These are phyloP conservation scores for Jordanella pulchra DNA, from an alignment of 2,797 vertebrate genomes.

Conservation along the genomic window DNA sequence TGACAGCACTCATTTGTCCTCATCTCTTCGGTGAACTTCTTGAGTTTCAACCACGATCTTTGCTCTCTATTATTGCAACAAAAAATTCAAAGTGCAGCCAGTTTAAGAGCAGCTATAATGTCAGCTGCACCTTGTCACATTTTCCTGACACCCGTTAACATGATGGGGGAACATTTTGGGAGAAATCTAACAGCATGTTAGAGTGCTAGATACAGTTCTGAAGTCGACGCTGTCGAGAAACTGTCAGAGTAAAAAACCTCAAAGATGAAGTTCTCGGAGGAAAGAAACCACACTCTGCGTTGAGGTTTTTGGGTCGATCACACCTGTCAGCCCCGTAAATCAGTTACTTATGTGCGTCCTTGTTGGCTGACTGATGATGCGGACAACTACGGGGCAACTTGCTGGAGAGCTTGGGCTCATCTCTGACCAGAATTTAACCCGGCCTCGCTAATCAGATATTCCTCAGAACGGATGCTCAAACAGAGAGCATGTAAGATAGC, in stretches of 20 bases:
- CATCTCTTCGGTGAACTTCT: conserved; percentile 16
- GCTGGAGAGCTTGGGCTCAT: conserved; percentile 22
- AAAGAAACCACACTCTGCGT: conserved; percentile 49
- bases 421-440: conserved; percentile 41
- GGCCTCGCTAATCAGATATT: conserved; percentile 19
- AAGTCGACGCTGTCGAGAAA: conserved; percentile 56
- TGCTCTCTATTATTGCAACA: conserved; percentile 14
- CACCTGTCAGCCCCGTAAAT: conserved; percentile 56
- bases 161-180: conserved; percentile 42
- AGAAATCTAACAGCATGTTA: conserved; percentile 41
- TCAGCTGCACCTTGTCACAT: conserved; percentile 52
- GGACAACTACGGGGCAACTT: conserved; percentile 25
- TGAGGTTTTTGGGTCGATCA: conserved; percentile 58
- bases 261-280: conserved; percentile 55
- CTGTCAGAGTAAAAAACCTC: conserved; percentile 55
- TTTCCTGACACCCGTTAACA: conserved; percentile 51
- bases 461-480: conserved; percentile 29
- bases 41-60: conserved; percentile 1
- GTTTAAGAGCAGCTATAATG: conserved; percentile 40
- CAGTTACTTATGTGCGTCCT: conserved; percentile 39
- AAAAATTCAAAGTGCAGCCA: conserved; percentile 13
- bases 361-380: conserved; percentile 56
- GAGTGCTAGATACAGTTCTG: conserved; percentile 40
- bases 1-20: neutral
- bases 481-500: conserved; percentile 36